These are phyloP conservation scores for Ips nitidus DNA, from an alignment of 1,140 invertebrate genomes.

Conservation along the genomic window DNA sequence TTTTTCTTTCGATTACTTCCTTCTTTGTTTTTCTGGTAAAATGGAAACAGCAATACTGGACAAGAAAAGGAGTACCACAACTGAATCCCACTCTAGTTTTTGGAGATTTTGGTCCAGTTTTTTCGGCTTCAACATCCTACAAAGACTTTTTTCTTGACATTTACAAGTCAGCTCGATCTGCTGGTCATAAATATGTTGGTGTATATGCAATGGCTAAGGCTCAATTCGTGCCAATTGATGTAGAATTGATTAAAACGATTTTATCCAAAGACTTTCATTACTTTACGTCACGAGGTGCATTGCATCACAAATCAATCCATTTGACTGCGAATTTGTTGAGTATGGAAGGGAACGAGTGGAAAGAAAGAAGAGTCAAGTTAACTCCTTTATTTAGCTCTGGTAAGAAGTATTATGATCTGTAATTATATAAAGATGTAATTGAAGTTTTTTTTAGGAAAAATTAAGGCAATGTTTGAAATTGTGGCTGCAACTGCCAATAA, in stretches of 20 bases:
- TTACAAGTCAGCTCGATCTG: neutral
- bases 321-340: conserved; percentile 54
- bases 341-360: conserved; percentile 54
- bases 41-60: conserved; percentile 16
- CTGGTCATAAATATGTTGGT: conserved; percentile 6
- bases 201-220: neutral
- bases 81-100: conserved; percentile 14
- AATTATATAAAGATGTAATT: neutral
- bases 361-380: conserved; percentile 50
- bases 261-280: conserved; percentile 53
- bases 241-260: neutral
- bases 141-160: conserved; percentile 3
- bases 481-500: conserved; percentile 34
- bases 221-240: conserved; percentile 2
- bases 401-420: conserved; percentile 29
- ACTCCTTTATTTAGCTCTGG: conserved; percentile 54
- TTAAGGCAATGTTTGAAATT: conserved; percentile 54
- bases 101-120: neutral
- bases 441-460: conserved; percentile 28
- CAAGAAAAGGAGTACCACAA: conserved; percentile 14
- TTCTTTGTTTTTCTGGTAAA: neutral
- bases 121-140: neutral
- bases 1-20: too few species aligned
- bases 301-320: conserved; percentile 45
- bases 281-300: conserved; percentile 54